Conservation (phyloP, 2,113 vertebrate genomes). For the Holacanthus passer region DNA sequence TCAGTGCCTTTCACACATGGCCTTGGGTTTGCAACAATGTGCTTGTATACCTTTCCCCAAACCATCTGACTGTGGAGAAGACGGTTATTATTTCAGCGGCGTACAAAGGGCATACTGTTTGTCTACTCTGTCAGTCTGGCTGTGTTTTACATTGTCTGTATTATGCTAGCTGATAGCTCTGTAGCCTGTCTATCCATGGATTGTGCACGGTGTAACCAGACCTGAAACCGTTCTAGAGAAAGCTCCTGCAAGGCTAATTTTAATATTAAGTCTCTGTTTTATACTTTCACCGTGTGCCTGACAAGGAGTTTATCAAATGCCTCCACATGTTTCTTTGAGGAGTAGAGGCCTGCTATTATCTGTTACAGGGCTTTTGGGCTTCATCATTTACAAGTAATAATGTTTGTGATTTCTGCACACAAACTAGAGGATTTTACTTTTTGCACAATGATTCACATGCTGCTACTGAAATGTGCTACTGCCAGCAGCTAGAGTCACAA, state of each 20-base stretch:
- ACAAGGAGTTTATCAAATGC: background rate
- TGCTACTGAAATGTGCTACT: background rate
- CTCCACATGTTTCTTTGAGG: background rate
- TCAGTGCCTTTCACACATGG: constrained; percentile 30
- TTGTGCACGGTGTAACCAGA: background rate
- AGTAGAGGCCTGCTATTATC: background rate
- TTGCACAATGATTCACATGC: background rate
- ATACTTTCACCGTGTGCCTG: background rate
- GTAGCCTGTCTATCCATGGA: background rate
- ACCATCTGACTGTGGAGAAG: constrained; percentile 1
- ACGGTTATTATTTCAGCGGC: constrained; percentile 20
- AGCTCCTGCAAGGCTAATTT: background rate
- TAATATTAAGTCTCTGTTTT: background rate
- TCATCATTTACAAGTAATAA: background rate
- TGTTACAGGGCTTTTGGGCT: background rate
- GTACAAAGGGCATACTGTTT: constrained; percentile 17
- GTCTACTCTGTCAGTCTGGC: background rate
- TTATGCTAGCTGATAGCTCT: background rate
- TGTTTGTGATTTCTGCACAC: background rate
- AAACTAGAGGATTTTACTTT: background rate
- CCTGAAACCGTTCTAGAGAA: background rate
- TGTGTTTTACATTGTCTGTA: constrained; percentile 2
- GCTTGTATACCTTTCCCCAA: background rate
- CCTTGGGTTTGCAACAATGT: constrained; percentile 24
- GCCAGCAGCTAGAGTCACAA: background rate